Evolutionary conservation across 35 echinoderm and acorn worm genomes (phyloP), one percentile per base, ranked within the genome.

Genomic region (Anneissia japonica): DNA sequence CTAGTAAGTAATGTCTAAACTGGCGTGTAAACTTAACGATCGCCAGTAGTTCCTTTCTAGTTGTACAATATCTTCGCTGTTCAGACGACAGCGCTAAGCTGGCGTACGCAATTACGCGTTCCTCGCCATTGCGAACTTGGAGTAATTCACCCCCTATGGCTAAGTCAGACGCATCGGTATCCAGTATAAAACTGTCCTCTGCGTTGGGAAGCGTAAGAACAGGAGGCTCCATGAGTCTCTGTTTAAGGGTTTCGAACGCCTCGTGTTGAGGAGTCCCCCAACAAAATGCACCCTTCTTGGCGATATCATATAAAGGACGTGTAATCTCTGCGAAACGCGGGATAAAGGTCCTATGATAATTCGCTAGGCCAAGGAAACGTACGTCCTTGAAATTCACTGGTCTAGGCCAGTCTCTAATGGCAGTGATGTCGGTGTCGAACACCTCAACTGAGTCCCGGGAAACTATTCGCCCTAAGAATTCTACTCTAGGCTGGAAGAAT

Each of bases 141-240:
- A 89, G 34, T 0, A 89, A 64, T 89, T 89, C 87, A 10, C 79
- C 87, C 10, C 87, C 87, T 0, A 89, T 89, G 14, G 87, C 87
- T 12, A 29, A 19, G 79, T 81, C 79, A 13, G 80, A 83, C 0
- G 81, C 87, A 38, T 89, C 87, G 3, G 46, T 84, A 32, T 84
- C 83, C 3, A 84, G 28, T 3, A 84, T 74, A 31, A 84, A 84
- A 4, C 1, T 6, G 29, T 84, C 83, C 6, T 32, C 10, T 0
- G 39, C 0, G 33, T 89, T 89, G 0, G 87, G 87, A 30, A 89
- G 36, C 3, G 80, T 31, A 38, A 73, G 17, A 2, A 84, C 83
- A 4, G 83, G 83, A 0, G 83, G 46, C 30, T 56, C 31, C 64
- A 73, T 36, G 4, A 84, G 46, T 33, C 1, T 33, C 2, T 32